Evolutionary conservation across 64 coral and sea anemone genomes (phyloP).

Genomic region (Actinia tenebrosa): DNA sequence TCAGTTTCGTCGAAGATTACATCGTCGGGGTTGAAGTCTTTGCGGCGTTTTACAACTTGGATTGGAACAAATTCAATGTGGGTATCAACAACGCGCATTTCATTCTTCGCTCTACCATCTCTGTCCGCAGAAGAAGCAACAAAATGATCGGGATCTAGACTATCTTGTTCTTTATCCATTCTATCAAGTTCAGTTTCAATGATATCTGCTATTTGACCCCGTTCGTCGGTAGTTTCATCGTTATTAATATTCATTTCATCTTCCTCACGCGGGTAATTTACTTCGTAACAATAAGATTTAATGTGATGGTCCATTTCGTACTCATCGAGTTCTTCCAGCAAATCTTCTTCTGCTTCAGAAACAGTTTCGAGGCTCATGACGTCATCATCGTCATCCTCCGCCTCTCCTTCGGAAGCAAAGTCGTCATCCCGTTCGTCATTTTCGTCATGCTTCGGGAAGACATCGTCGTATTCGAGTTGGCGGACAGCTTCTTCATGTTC

Average conservation of each 20-base stretch:
- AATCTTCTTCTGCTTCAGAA: conserved; percentile 50
- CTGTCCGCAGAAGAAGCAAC: background rate
- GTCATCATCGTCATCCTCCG: conserved; percentile 37
- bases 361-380: conserved; percentile 54
- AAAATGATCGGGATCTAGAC: background rate
- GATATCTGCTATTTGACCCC: background rate
- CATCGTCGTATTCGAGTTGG: conserved; percentile 84
- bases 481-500: conserved; percentile 39
- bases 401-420: conserved; percentile 42
- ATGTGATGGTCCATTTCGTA: conserved; percentile 23
- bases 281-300: conserved; percentile 16
- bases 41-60: conserved; percentile 19
- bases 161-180: background rate
- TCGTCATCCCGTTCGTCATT: conserved; percentile 42
- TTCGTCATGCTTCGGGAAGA: conserved; percentile 81
- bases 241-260: background rate
- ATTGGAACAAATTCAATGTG: conserved; percentile 3
- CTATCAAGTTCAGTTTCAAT: background rate
- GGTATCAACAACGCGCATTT: background rate
- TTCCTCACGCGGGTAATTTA: conserved; percentile 8
- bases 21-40: conserved; percentile 26
- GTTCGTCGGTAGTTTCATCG: background rate
- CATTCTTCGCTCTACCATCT: background rate
- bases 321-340: conserved; percentile 20
- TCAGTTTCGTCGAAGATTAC: conserved; percentile 33